Evolutionary conservation across 2,888 invertebrate species (phyloP).

Genomic region (Gibbula magus): DNA sequence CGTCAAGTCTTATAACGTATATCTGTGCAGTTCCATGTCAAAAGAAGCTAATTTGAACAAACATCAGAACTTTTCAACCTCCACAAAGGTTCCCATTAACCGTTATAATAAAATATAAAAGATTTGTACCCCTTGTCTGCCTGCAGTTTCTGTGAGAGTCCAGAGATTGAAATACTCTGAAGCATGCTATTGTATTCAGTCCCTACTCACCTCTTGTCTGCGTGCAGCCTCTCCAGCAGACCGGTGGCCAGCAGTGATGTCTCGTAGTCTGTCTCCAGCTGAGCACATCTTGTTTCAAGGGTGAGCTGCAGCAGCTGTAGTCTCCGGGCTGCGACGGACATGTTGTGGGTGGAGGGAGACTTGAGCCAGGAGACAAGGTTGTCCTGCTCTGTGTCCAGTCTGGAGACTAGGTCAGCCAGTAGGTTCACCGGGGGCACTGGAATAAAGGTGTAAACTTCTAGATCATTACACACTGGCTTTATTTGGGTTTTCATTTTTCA

Average conservation of each 20-base stretch:
- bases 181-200: not conserved
- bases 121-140: too few relatives aligned
- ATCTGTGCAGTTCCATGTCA: not conserved
- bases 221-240: conserved; percentile 62
- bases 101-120: too few relatives aligned
- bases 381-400: conserved; percentile 66
- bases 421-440: conserved; percentile 46
- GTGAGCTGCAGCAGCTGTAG: conserved; percentile 54
- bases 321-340: conserved; percentile 47
- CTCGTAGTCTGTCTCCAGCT: conserved; percentile 64
- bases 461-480: too few relatives aligned
- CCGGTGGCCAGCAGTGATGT: conserved; percentile 60
- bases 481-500: too few relatives aligned
- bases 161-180: not conserved
- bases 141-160: too few relatives aligned
- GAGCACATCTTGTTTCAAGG: conserved; percentile 54
- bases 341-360: conserved; percentile 47
- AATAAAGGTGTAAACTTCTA: not conserved
- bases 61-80: too few relatives aligned
- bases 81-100: too few relatives aligned
- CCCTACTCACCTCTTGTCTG: not conserved
- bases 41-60: too few relatives aligned
- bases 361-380: conserved; percentile 61
- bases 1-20: not conserved
- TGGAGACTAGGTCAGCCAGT: conserved; percentile 63